Evolutionary conservation across 2,888 invertebrate species (phyloP), one percentile per base, ranked within the genome.

Genomic region (Steromphala cineraria): DNA sequence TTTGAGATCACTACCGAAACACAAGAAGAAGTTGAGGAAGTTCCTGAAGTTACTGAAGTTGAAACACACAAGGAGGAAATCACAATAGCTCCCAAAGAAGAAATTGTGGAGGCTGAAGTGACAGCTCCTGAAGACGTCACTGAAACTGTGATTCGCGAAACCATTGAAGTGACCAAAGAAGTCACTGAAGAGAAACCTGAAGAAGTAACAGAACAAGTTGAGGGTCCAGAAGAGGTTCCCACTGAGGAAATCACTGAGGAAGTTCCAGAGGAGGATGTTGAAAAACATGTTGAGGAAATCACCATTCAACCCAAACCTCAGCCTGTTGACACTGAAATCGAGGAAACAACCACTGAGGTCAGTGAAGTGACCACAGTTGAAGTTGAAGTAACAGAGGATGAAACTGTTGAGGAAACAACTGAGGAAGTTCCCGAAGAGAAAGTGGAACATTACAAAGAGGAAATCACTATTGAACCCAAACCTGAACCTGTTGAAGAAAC

Each of bases 371-470:
- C 76, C 8, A 24, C 1, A 53, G 76, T 67, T 15, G 40, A 24
- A 5, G 56, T 31, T 46, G 78, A 36, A n/a, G 77, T 52, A 46
- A 17, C 17, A 67, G 56, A 76, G 75, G 52, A 81, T 74, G 24
- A 36, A 17, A 75, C 53, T 67, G 52, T 36, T 17, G 71, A 36
- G 53, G 78, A 71, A 71, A 31, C 67, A 13, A 15, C 7, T 2
- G 10, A 62, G 53, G 55, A 28, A 53, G 67, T 62, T 15, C 56
- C 56, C 17, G 55, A 74, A 77, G 75, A 67, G 28, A 62, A 46
- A 75, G 31, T 24, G 40, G 62, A 83, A 75, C 79, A 67, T 13
- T 13, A 71, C 24, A 21, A 67, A 40, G 80, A 82, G 55, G 71
- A 46, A n/a, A 36, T 36, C 36, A 36, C 36, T 36, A 36, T 36